Base-by-base conservation (phyloP, 2,888 invertebrate genomes). In the Agrochola macilenta region DNA sequence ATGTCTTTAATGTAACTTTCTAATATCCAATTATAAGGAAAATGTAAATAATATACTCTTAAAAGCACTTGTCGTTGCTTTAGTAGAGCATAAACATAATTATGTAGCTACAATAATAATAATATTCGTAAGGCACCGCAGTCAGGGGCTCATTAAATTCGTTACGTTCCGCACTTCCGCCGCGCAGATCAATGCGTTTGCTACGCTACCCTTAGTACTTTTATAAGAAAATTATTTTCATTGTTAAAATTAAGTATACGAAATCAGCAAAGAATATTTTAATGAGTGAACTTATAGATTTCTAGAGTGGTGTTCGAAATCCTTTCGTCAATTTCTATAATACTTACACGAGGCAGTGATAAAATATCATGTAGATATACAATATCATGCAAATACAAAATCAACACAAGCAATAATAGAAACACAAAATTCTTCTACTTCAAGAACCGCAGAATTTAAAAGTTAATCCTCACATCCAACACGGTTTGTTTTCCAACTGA, bases 71-170 rank as follows among this genome's bases (percentile, higher is more conserved):
- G 35, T 64, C 23, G 35, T 60, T 35, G 52, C 43, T 60, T 69
- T 52, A 30, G 39, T 64, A 14, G 14, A 65, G 52, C 20, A 57
- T 0, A 54, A 46, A 54, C 30, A 52, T 68, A 58, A 69, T 74
- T 26, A 35, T 60, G 43, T 46, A 17, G 52, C 35, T 60, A 54
- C 35, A 52, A 60, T 54, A 65, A 43, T 43, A 63, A 54, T 46
- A 60, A 64, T 54, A 60, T 58, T 58, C 14, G 54, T 9, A 52
- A 75, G 49, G 35, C 5, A 54, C 23, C 30, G 26, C 58, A 39
- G 58, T 26, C n/a, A 54, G 14, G 39, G 35, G 52, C 63, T 79
- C 74, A 69, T 65, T 80, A 65, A 69, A 75, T 46, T 49, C 11
- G 46, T 54, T 39, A 65, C 46, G 23, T 30, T 79, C 14, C 20